Base-by-base conservation (phyloP, 2,797 vertebrate species). In the Moxostoma hubbsi region DNA sequence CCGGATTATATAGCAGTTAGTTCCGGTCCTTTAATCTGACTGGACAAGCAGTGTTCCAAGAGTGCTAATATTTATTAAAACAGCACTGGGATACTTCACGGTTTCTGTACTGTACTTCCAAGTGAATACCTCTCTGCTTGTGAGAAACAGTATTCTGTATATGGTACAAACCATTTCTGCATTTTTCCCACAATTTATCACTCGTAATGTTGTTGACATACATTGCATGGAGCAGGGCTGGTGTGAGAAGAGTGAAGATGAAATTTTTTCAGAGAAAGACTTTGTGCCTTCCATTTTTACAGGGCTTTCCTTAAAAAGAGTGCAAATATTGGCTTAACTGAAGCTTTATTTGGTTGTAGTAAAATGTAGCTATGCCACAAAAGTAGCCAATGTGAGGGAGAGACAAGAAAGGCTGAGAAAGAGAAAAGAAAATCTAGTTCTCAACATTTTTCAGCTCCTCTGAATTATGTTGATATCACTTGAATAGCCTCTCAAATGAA, bases 281-380 rank as follows among this genome's bases (percentile, higher is more conserved):
- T 24, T 47, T 2, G 47, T 74, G 58, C 18, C 66, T 64, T 79
- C 68, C 67, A 64, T 47, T 73, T 77, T 69, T 73, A 83, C 75
- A 62, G 7, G 24, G 50, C 50, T 67, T 65, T 81, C 68, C 6
- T 68, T 76, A 18, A 62, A 54, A 62, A 8, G 24, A 54, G 45
- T 64, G 73, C 66, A 85, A 81, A 83, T 75, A 82, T 78, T 16
- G 83, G 68, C 75, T 79, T 79, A 76, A 47, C 36, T 63, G 11
- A 13, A 70, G 64, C 13, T 58, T 46, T 43, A 18, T 68, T 65
- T 76, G 50, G n/a, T 81, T 76, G 47, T 12, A 65, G 65, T 15
- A 45, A 15, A 68, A 55, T 63, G 4, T 16, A 74, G 45, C 13
- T 36, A 24, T 13, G 12, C 15, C 51, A 55, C 24, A 24, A 55